phyloP scores from a whole-genome alignment of 2,797 vertebrate genomes.

The Urosaurus nigricauda region DNA sequence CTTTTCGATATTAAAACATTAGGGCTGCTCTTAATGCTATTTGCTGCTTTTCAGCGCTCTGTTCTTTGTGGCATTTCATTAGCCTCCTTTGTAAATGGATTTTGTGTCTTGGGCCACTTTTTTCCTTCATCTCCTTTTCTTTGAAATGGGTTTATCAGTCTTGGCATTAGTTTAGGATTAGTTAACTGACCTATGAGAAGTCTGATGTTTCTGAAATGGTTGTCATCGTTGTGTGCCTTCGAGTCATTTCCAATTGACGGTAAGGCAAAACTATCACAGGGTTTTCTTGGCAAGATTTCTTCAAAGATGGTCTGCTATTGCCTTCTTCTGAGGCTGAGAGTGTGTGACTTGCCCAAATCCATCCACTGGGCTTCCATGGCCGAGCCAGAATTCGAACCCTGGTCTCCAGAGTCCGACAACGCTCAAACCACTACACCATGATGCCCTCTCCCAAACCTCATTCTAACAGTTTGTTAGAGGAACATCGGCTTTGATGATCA shows the following conservation, averaged over 20 bases:
- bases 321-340: no score
- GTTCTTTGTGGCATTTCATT: slow-evolving; percentile 41
- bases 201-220: neutral
- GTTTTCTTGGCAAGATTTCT: no score
- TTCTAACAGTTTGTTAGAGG: neutral
- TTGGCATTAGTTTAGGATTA: neutral
- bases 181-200: neutral
- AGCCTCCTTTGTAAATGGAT: slow-evolving; percentile 41
- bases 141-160: neutral
- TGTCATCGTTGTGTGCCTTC: no score
- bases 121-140: neutral
- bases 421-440: no score
- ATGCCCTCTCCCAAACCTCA: no score
- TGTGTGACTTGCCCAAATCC: no score
- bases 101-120: slow-evolving; percentile 25
- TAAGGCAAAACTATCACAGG: no score
- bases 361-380: no score
- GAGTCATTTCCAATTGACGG: no score
- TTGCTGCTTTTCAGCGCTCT: slow-evolving; percentile 24
- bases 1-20: slow-evolving; percentile 25
- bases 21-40: slow-evolving; percentile 40
- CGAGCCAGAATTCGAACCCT: no score
- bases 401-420: no score
- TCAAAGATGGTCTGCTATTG: no score
- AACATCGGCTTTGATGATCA: neutral